A percentile compares a stretch with the other conserved stretches of the same genome.
phyloP scores from a whole-genome alignment of 2,888 invertebrate genomes.

The Parelbella ahira region DNA sequence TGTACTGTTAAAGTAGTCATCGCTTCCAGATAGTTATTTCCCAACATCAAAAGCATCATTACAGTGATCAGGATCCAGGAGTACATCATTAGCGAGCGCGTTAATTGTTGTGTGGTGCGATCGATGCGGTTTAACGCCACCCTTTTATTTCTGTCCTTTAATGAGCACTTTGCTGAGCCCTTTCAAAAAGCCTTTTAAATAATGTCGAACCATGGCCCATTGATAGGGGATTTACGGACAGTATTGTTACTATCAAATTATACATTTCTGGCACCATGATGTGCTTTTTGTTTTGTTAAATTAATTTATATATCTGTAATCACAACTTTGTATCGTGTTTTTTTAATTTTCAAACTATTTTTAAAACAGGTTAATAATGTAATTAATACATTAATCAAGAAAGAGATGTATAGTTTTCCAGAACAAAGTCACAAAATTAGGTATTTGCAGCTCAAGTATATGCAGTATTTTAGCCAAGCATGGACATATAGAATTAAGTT shows the following conservation, averaged over 20 bases:
- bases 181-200: constrained; percentile 42
- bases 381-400: too few relatives aligned
- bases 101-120: constrained; percentile 41
- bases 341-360: too few relatives aligned
- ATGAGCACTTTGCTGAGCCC: constrained; percentile 47
- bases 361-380: too few relatives aligned
- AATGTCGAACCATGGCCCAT: constrained; percentile 25
- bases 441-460: too few relatives aligned
- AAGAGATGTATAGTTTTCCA: too few relatives aligned
- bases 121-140: constrained; percentile 45
- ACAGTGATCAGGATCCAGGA: constrained; percentile 9
- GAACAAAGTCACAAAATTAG: too few relatives aligned
- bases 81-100: constrained; percentile 53
- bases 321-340: too few relatives aligned
- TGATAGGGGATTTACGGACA: constrained; percentile 22
- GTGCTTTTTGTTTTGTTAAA: constrained; percentile 2
- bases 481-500: too few relatives aligned
- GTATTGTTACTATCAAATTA: constrained; percentile 9
- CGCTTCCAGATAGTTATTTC: constrained; percentile 5
- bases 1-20: not conserved
- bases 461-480: too few relatives aligned
- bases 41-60: constrained; percentile 8
- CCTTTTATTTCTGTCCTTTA: constrained; percentile 49
- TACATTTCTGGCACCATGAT: constrained; percentile 15
- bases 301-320: too few relatives aligned